Evolutionary conservation across 2,888 invertebrate genomes (phyloP), one percentile per base, ranked within the genome.

Genomic region (Romanomermis culicivorax): DNA sequence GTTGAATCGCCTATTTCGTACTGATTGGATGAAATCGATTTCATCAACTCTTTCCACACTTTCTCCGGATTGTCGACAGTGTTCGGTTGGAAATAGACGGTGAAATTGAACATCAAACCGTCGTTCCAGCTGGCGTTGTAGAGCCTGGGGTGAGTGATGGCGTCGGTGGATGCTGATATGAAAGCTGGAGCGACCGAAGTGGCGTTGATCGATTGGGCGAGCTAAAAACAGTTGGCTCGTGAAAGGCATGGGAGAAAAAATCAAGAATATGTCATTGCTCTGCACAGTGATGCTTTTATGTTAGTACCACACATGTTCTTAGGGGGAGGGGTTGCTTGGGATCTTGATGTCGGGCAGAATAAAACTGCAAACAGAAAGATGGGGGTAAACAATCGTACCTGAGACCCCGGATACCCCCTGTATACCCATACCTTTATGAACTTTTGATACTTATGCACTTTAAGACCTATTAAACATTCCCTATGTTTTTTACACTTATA

Each of bases 111-210:
- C 48, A 67, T 57, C 17, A 68, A 58, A 25, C 68, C 68, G 57
- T 67, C 61, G 45, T 60, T 59, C 66, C 66, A 67, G 1, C 62
- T 61, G 58, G 63, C 63, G 60, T 67, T 68, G 52, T 65, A 61
- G 1, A 64, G 64, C 60, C 64, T 63, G 25, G 68, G 68, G 55
- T 68, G 68, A 17, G 63, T 64, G 55, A 67, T 64, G 56, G 61
- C 66, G 45, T 61, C 58, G 25, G 65, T 63, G 53, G 64, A 58
- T 25, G 64, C 63, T 57, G 59, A 61, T 20, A 67, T 63, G 56
- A 64, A 67, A 25, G 63, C 56, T 23, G 48, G 53, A 11, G 26
- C 29, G 29, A 48, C 43, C 11, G 23, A 62, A 63, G 2, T 65
- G 62, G 51, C 25, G 2, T 55, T 42, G 17, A 62, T 61, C 4